phyloP scores from a whole-genome alignment of 2,797 vertebrate genomes.

The Poeciliopsis paucimaculata region DNA sequence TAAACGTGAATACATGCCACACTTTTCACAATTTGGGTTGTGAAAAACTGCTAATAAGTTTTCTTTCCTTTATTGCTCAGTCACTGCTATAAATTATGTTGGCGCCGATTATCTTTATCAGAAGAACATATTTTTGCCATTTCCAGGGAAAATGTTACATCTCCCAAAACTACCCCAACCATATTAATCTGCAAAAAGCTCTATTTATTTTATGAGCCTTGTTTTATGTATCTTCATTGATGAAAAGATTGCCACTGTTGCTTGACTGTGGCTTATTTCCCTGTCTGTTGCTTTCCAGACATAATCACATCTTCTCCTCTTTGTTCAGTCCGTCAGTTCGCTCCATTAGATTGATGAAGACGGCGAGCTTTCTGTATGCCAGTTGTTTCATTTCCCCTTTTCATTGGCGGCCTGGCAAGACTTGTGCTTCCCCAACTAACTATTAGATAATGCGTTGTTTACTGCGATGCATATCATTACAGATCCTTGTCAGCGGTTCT shows the following conservation, averaged over 20 bases:
- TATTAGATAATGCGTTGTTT: conserved; percentile 73
- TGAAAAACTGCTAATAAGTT: not conserved
- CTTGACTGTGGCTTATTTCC: conserved; percentile 21
- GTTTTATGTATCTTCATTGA: not conserved
- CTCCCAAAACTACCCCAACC: not conserved
- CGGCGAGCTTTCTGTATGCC: conserved; percentile 38
- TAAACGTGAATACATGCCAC: not conserved
- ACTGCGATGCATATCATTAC: conserved; percentile 47
- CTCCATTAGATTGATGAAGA: conserved; percentile 77
- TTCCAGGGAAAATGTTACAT: not conserved
- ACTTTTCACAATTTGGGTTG: not conserved
- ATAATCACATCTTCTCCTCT: conserved; percentile 66
- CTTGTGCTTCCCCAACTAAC: conserved; percentile 53
- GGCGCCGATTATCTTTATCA: not conserved
- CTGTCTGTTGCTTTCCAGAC: conserved; percentile 52
- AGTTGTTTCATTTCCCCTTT: conserved; percentile 72
- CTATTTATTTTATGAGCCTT: not conserved
- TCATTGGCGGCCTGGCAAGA: conserved; percentile 58
- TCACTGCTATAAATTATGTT: not conserved
- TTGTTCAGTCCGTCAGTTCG: conserved; percentile 60
- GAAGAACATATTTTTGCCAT: not conserved
- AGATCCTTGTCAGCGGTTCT: conserved; percentile 49
- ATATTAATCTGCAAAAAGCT: not conserved
- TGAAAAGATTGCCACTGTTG: not conserved
- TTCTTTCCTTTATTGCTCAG: not conserved